A percentile compares a stretch with the other conserved stretches of the same genome.
phyloP scores from a whole-genome alignment of 1,140 invertebrate species.

The Platorchestia sp. region DNA sequence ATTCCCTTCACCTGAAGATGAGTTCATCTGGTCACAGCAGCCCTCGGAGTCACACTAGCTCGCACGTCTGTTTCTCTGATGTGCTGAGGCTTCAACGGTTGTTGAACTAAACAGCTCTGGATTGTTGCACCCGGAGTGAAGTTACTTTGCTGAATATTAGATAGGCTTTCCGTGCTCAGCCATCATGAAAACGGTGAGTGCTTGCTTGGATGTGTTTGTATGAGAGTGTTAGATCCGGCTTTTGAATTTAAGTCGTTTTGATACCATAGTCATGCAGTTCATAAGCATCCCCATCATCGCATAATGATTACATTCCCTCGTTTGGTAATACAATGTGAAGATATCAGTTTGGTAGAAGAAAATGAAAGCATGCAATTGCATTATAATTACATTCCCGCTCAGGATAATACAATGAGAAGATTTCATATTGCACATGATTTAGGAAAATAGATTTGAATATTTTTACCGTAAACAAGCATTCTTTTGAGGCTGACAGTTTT shows the following conservation, averaged over 20 bases:
- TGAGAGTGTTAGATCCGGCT: background rate
- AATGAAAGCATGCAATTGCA: too few relatives aligned
- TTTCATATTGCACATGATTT: too few relatives aligned
- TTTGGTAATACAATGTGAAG: background rate
- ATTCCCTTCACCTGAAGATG: constrained; percentile 24
- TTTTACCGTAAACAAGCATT: too few relatives aligned
- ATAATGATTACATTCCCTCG: background rate
- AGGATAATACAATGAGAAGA: too few relatives aligned
- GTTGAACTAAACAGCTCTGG: background rate
- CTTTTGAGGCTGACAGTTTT: too few relatives aligned
- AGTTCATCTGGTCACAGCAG: constrained; percentile 8
- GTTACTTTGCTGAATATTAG: background rate
- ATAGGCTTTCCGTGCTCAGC: background rate
- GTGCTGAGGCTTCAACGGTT: background rate
- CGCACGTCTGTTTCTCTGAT: background rate
- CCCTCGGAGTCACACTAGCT: background rate
- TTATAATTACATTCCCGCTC: too few relatives aligned
- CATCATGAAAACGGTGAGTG: background rate
- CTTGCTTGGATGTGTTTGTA: background rate
- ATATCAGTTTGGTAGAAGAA: background rate
- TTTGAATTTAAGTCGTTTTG: background rate
- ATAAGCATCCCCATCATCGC: background rate
- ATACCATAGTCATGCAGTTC: background rate
- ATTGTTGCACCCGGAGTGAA: background rate
- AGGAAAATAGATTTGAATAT: too few relatives aligned